These are phyloP conservation scores for Bambusicola thoracicus DNA, from an alignment of 2,113 vertebrate genomes.

Conservation along the genomic window DNA sequence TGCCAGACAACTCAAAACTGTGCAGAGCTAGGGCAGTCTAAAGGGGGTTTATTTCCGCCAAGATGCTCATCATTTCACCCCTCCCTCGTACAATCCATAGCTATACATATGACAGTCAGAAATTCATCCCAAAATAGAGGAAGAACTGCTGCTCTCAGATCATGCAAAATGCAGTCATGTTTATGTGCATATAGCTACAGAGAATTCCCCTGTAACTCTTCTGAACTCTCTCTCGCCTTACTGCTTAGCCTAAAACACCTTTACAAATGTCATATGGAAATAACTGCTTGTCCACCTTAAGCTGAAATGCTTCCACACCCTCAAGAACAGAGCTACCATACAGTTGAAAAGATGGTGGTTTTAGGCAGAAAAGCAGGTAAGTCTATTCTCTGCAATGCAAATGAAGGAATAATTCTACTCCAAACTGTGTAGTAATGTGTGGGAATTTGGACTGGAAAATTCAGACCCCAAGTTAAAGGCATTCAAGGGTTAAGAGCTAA, in stretches of 20 bases:
- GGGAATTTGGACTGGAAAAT: not conserved
- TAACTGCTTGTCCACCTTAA: not conserved
- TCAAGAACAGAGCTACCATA: not conserved
- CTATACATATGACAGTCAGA: not conserved
- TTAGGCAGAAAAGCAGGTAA: not conserved
- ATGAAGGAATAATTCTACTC: not conserved
- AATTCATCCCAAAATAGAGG: not conserved
- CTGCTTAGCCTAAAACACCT: not conserved
- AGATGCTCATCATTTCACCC: not conserved
- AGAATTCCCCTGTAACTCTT: not conserved
- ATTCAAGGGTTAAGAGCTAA: not conserved
- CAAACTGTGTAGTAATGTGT: not conserved
- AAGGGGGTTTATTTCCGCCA: not conserved
- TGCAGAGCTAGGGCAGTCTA: not conserved
- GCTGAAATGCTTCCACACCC: not conserved
- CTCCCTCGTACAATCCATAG: not conserved
- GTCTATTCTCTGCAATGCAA: not conserved
- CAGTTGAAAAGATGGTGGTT: not conserved
- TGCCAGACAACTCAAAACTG: fast-evolving
- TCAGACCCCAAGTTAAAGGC: not conserved
- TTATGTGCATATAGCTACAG: not conserved
- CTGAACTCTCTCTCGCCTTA: not conserved
- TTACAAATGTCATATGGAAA: not conserved
- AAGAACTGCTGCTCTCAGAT: not conserved
- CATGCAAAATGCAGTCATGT: not conserved